Base-by-base conservation (phyloP, 2,888 invertebrate species). In the Diachrysia chrysitis region DNA sequence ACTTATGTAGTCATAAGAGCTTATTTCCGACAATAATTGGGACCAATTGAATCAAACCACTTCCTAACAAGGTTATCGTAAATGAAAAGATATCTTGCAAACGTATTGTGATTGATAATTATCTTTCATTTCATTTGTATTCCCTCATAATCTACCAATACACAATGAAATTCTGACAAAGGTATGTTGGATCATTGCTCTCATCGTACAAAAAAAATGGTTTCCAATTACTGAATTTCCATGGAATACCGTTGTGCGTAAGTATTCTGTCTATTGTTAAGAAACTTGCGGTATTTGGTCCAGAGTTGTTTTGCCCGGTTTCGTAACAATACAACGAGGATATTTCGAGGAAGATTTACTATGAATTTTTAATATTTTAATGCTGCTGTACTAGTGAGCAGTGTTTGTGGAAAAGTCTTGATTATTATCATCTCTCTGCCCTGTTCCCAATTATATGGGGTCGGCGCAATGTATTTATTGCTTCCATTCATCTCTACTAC, bases 141-240 rank as follows among this genome's bases (percentile, higher is more conserved):
- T 70, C 67, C 62, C 75, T 72, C 62, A 72, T 72, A 70, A 71
- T 62, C 68, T 65, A 55, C 29, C 61, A 66, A 77, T 65, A 57
- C 51, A 80, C 78, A 83, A 83, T 78, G 63, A 79, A 37, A 16
- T 64, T 55, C 69, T 63, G 60, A 82, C 70, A 76, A 82, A 70
- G 61, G 70, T 70, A 53, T 61, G 60, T 57, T 70, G 58, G 25
- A 54, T 63, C 46, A 65, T 60, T 71, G 76, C 68, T 77, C 58
- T 70, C 74, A 74, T 79, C 76, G 78, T 77, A 68, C 71, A 71
- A 67, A 64, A 67, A 64, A 72, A 75, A 73, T 73, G 67, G 67
- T 77, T 79, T 63, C 82, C 85, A 82, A 83, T 84, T 83, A 83
- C 73, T 60, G 73, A 71, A 72, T 76, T 60, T 71, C 61, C 58